These are phyloP conservation scores for Nycteola revayana DNA, from an alignment of 2,888 invertebrate genomes.

Conservation along the genomic window DNA sequence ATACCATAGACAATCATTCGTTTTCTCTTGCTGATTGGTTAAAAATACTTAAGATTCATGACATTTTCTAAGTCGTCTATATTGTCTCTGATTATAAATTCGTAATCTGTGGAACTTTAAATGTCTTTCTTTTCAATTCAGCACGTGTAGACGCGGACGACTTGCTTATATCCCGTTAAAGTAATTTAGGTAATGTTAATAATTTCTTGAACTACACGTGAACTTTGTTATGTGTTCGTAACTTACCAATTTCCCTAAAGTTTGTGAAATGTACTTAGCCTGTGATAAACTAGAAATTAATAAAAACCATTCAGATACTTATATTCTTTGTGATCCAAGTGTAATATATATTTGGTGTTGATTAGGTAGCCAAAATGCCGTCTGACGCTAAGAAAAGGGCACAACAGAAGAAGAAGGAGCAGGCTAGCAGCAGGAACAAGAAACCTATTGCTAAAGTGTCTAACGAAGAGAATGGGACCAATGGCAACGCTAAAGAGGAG, in stretches of 20 bases:
- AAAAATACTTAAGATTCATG: no score
- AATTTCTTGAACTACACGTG: constrained; percentile 13
- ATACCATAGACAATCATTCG: no score
- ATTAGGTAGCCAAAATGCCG: constrained; percentile 87
- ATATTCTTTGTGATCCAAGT: constrained; percentile 25
- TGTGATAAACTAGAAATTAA: neutral
- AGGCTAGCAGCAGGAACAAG: constrained; percentile 88
- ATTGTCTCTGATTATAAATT: constrained; percentile 23
- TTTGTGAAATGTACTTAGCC: no score
- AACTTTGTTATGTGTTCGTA: constrained; percentile 11
- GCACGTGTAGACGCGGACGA: constrained; percentile 78
- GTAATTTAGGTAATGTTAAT: constrained; percentile 48
- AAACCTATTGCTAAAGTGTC: constrained; percentile 78
- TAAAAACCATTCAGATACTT: neutral
- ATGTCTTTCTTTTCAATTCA: constrained; percentile 68
- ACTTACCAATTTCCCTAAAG: no score
- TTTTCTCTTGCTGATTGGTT: no score
- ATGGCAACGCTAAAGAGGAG: constrained; percentile 66
- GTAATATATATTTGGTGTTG: constrained; percentile 37
- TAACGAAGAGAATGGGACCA: constrained; percentile 79
- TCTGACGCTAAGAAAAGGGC: constrained; percentile 99
- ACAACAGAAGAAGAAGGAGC: constrained; percentile 98
- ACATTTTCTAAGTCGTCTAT: no score
- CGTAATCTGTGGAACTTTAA: constrained; percentile 28
- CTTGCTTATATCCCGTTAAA: constrained; percentile 54